phyloP scores from a whole-genome alignment of 2,888 invertebrate species.

The Nomada goodeniana region DNA sequence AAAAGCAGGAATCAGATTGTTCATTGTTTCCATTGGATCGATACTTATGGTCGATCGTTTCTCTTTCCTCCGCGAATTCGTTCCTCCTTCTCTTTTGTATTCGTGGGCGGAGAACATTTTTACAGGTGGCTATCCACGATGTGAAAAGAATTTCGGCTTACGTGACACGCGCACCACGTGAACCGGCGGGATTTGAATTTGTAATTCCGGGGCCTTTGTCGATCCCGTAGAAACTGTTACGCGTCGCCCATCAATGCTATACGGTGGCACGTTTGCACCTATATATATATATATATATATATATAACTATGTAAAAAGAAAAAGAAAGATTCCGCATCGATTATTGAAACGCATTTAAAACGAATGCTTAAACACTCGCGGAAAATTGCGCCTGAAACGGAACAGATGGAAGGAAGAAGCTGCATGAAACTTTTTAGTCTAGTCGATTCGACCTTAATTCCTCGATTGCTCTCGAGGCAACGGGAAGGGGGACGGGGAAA shows the following conservation, averaged over 20 bases:
- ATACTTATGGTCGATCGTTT: conserved; percentile 11
- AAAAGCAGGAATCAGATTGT: conserved; percentile 29
- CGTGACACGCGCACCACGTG: conserved; percentile 73
- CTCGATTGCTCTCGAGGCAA: conserved; percentile 43
- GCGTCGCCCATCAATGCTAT: conserved; percentile 76
- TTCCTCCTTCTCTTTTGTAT: conserved; percentile 10
- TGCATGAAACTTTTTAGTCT: conserved; percentile 2
- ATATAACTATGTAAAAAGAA: too few species aligned
- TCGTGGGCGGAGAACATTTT: conserved; percentile 40
- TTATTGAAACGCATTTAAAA: not conserved
- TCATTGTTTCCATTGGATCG: conserved; percentile 17
- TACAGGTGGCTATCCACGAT: conserved; percentile 64
- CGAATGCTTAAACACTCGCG: not conserved
- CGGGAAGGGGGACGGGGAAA: not conserved
- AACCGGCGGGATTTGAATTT: conserved; percentile 76
- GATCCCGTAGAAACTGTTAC: conserved; percentile 78
- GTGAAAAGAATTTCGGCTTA: conserved; percentile 71
- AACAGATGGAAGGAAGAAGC: not conserved
- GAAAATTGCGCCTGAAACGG: not conserved
- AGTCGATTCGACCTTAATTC: conserved; percentile 43
- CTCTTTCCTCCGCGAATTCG: conserved; percentile 26
- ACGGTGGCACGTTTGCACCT: conserved; percentile 72
- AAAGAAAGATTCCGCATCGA: not conserved
- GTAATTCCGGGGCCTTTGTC: conserved; percentile 79
- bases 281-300: not conserved